Base-by-base conservation (phyloP, 92 coral and sea anemone species). In the Diadumene lineata region DNA sequence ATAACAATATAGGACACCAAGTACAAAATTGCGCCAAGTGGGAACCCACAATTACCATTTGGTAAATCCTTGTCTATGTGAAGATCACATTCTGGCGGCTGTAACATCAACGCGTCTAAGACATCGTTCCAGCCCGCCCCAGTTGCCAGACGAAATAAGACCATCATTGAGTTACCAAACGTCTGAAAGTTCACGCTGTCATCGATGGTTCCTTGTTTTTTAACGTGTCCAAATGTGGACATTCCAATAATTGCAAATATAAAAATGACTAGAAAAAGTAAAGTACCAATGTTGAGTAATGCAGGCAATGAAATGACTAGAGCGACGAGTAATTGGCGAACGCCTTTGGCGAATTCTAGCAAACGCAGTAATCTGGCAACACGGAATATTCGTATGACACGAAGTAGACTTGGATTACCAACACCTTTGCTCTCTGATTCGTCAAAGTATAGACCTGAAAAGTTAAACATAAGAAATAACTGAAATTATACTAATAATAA, bases 41-140 rank as follows among this genome's bases (percentile, higher is more conserved):
- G 93, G 44, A 76, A 79, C 1, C 97, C 93, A 43, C 97, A 91
- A 83, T 91, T 75, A 11, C 97, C 93, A n/a, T 91, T 91, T 6
- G 83, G 89, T 26, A 88, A 43, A 61, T 81, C 93, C 25, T 83
- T 91, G 62, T 80, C 88, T 50, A 73, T 92, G 31, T 75, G 50
- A 38, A 90, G 91, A 31, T 96, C 96, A 53, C 99, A 96, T 64
- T 81, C 88, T 0, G 99, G 99, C 21, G 93, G 88, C 56, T 86
- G 89, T 43, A 96, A 84, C 99, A 89, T 96, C 11, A 96, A 85
- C 6, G 97, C 81, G 63, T 96, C 97, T 15, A 96, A 78, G 21
- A 96, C 77, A 30, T 96, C 99, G 64, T 96, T 92, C 97, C 99
- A 96, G 0, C 99, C 99, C 0, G 99, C 96, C 0, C 89, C 97